phyloP scores from a whole-genome alignment of 2,113 vertebrate genomes.

The Lota lota region DNA sequence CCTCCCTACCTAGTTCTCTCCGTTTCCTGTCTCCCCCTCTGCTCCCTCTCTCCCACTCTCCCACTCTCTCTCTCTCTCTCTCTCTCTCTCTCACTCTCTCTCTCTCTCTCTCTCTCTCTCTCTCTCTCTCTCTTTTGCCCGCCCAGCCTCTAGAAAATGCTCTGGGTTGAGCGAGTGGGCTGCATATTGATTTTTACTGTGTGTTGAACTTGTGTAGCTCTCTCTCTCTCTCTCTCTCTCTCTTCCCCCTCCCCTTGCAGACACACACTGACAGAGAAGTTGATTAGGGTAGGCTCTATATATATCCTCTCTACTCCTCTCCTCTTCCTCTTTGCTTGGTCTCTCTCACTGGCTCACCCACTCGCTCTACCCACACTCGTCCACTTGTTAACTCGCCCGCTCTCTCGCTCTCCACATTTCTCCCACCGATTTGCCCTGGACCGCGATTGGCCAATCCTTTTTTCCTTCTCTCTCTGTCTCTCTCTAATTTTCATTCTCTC shows the following conservation, averaged over 20 bases:
- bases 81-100: constrained; percentile 31
- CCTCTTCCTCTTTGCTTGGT: constrained; percentile 25
- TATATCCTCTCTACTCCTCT: constrained; percentile 59
- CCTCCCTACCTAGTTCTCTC: constrained; percentile 25
- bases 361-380: not conserved
- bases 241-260: constrained; percentile 50
- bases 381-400: not conserved
- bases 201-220: constrained; percentile 56
- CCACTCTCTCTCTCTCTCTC: constrained; percentile 22
- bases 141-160: constrained; percentile 5
- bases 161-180: constrained; percentile 57
- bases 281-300: constrained; percentile 74
- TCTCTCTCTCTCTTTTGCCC: constrained; percentile 3
- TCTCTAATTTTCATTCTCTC: constrained; percentile 21
- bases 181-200: constrained; percentile 67
- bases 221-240: constrained; percentile 18
- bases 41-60: constrained; percentile 13
- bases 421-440: not conserved
- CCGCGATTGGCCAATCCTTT: not conserved
- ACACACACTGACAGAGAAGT: constrained; percentile 68
- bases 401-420: not conserved
- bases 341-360: not conserved
- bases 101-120: constrained; percentile 16
- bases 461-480: constrained; percentile 44
- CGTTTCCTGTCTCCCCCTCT: constrained; percentile 27